Percentiles rank a stretch among this genome's conserved stretches.
phyloP scores from a whole-genome alignment of 2,888 invertebrate genomes.

The Embidobia sp. region DNA sequence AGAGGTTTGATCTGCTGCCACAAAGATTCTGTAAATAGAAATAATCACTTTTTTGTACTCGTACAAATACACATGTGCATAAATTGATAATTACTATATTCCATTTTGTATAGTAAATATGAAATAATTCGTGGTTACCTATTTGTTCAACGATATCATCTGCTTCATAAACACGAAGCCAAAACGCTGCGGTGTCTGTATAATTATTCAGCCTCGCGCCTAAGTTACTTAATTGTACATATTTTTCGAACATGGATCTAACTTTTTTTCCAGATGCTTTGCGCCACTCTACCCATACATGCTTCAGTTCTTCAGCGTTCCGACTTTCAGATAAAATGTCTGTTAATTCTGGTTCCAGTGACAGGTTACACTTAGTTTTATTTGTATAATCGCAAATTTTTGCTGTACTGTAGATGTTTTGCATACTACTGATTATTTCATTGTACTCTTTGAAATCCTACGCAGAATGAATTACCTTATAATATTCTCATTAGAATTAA shows the following conservation, averaged over 20 bases:
- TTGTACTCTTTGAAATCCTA: constrained; percentile 78
- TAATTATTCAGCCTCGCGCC: constrained; percentile 78
- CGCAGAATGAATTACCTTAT: too few relatives aligned
- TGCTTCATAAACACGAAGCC: constrained; percentile 81
- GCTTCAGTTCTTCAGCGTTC: constrained; percentile 89
- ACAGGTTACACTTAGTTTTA: constrained; percentile 85
- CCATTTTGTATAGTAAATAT: too few relatives aligned
- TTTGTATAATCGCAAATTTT: constrained; percentile 88
- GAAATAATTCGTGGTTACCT: constrained; percentile 70
- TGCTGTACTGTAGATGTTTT: constrained; percentile 88
- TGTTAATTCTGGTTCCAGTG: constrained; percentile 90
- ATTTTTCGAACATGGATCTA: constrained; percentile 76
- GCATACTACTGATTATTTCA: constrained; percentile 86
- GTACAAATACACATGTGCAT: too few relatives aligned
- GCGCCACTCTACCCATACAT: constrained; percentile 92
- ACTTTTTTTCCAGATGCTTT: constrained; percentile 86
- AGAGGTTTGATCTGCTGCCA: constrained; percentile 90
- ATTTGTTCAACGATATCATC: constrained; percentile 81
- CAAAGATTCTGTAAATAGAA: constrained; percentile 78
- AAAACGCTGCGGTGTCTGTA: constrained; percentile 79
- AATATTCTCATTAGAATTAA: too few relatives aligned
- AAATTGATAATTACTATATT: too few relatives aligned
- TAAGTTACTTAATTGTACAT: constrained; percentile 78
- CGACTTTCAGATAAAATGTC: constrained; percentile 86
- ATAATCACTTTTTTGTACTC: too few relatives aligned